Percentiles rank a stretch among this genome's conserved stretches.
Conservation (phyloP, 2,797 vertebrate genomes). For the Phalloptychus januarius region DNA sequence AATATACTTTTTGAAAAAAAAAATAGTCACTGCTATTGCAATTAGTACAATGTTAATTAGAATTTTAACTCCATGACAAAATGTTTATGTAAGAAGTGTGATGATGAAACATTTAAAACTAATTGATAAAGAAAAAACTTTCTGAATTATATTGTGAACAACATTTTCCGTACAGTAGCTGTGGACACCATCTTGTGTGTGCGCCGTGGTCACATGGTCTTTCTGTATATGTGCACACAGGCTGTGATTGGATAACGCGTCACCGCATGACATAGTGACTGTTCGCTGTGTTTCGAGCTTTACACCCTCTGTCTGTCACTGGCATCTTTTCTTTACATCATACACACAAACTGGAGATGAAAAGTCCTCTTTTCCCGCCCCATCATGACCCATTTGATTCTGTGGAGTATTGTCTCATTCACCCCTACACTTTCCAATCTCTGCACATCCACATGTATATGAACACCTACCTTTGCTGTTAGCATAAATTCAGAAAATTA, state of each 20-base stretch:
- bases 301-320: slow-evolving; percentile 34
- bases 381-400: neutral
- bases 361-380: slow-evolving; percentile 28
- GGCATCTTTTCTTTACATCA: slow-evolving; percentile 10
- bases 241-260: slow-evolving; percentile 59
- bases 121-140: neutral
- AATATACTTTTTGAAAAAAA: slow-evolving; percentile 12
- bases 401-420: slow-evolving; percentile 33
- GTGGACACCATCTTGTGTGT: slow-evolving; percentile 46
- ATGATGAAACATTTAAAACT: neutral
- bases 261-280: slow-evolving; percentile 56
- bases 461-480: slow-evolving; percentile 15
- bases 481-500: slow-evolving; percentile 13
- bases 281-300: slow-evolving; percentile 29
- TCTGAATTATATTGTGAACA: neutral
- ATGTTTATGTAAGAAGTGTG: neutral
- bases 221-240: slow-evolving; percentile 52
- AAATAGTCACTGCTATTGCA: neutral
- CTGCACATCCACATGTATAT: neutral
- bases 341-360: slow-evolving; percentile 32
- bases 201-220: slow-evolving; percentile 47
- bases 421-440: neutral
- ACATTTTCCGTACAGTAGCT: slow-evolving; percentile 25
- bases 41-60: neutral
- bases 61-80: neutral